These are phyloP conservation scores for Progne subis DNA, from an alignment of 2,113 vertebrate genomes.

Conservation along the genomic window DNA sequence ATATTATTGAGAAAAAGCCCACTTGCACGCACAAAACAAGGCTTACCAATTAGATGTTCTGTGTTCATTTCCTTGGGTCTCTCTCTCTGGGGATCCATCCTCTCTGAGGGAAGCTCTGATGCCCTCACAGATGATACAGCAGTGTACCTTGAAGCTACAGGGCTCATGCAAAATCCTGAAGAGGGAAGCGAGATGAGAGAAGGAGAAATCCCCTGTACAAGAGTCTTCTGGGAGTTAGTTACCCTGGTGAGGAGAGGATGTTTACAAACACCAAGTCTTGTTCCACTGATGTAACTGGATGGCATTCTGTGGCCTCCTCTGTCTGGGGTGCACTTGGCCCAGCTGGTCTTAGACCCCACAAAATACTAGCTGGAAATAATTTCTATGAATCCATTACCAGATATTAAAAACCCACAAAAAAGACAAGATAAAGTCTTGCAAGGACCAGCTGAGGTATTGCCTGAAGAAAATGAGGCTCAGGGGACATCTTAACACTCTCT, in stretches of 20 bases:
- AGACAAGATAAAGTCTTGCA: background rate
- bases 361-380: background rate
- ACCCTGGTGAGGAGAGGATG: constrained; percentile 21
- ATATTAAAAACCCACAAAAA: background rate
- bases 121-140: background rate
- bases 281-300: background rate
- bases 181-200: background rate
- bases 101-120: background rate
- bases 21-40: background rate
- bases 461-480: background rate
- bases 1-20: background rate
- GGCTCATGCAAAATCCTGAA: background rate
- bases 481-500: background rate
- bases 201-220: background rate
- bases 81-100: constrained; percentile 47
- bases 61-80: constrained; percentile 59
- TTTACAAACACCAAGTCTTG: constrained; percentile 14
- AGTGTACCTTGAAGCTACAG: background rate
- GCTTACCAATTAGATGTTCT: constrained; percentile 82
- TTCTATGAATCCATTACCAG: background rate
- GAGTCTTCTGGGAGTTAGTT: background rate
- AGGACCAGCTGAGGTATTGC: background rate
- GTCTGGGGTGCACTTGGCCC: background rate
- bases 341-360: background rate
- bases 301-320: background rate